These are phyloP conservation scores for Bufo gargarizans DNA, from an alignment of 2,113 vertebrate species.

Conservation along the genomic window DNA sequence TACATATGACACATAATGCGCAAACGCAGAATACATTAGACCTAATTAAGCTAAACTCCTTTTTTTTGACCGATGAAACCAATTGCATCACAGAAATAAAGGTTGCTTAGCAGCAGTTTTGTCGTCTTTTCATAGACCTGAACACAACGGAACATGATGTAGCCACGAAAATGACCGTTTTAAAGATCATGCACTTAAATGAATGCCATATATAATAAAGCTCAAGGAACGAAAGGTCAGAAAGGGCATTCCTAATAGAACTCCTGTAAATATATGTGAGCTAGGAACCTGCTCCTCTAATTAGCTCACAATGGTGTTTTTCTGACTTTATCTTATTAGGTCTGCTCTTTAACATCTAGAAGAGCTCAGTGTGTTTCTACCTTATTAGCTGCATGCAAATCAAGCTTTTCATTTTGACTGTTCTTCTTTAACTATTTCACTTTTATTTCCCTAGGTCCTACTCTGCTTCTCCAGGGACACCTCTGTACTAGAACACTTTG, in stretches of 20 bases:
- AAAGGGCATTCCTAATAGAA: neutral
- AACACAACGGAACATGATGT: neutral
- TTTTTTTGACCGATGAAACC: neutral
- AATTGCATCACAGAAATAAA: neutral
- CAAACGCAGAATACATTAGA: too few relatives aligned
- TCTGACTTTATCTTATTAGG: neutral
- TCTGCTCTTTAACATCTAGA: neutral
- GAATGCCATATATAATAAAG: neutral
- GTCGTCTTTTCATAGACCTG: neutral
- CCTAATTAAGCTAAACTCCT: neutral
- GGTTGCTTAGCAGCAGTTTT: neutral
- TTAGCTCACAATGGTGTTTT: neutral
- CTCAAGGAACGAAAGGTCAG: neutral
- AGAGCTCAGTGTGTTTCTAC: neutral
- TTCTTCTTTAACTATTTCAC: neutral
- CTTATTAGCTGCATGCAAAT: neutral
- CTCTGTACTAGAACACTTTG: conserved; percentile 88
- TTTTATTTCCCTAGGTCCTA: conserved; percentile 78
- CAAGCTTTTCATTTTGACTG: neutral
- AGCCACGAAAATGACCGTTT: neutral
- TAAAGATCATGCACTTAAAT: neutral
- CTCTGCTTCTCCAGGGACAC: conserved; percentile 96
- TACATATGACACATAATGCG: too few relatives aligned
- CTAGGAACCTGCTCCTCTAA: neutral
- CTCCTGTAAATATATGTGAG: neutral